A percentile compares a stretch with the other conserved stretches of the same genome.
These are phyloP conservation scores for Rhynchonycteris naso DNA, from an alignment of 2,797 vertebrate species.

Conservation along the genomic window DNA sequence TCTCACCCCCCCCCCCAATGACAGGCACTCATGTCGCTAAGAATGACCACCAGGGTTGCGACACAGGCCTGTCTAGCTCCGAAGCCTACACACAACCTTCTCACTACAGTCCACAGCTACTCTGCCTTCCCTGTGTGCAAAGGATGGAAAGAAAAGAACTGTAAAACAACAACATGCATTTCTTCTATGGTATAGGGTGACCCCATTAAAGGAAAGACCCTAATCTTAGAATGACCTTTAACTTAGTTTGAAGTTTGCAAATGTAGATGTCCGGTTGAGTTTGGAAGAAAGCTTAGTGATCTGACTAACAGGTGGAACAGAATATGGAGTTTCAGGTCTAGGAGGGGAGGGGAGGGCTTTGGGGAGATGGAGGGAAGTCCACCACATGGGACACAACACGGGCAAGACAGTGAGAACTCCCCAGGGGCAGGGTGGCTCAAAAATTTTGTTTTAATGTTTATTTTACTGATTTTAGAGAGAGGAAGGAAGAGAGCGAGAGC, in stretches of 20 bases:
- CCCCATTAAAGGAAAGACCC: not conserved
- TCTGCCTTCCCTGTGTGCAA: not conserved
- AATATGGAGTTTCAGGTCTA: not conserved
- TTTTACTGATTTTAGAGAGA: too few relatives aligned
- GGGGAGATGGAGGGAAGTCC: not conserved
- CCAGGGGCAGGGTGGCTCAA: not conserved
- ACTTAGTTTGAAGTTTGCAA: slow-evolving; percentile 3
- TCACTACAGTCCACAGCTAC: not conserved
- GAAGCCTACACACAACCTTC: not conserved
- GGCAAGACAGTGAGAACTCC: not conserved
- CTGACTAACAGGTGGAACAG: not conserved
- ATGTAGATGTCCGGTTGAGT: not conserved
- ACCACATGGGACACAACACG: accelerated
- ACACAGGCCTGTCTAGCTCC: not conserved
- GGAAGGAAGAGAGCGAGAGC: too few relatives aligned
- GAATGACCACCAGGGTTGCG: not conserved
- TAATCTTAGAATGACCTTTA: not conserved
- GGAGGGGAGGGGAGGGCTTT: not conserved
- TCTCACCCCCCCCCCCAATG: not conserved
- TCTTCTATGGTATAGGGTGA: not conserved
- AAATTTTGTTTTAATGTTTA: not conserved
- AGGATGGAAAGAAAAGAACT: not conserved
- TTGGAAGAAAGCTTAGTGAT: not conserved
- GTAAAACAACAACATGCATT: not conserved
- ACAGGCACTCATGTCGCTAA: not conserved